Conservation (phyloP, 2,888 invertebrate species). For the Pollenia angustigena region DNA sequence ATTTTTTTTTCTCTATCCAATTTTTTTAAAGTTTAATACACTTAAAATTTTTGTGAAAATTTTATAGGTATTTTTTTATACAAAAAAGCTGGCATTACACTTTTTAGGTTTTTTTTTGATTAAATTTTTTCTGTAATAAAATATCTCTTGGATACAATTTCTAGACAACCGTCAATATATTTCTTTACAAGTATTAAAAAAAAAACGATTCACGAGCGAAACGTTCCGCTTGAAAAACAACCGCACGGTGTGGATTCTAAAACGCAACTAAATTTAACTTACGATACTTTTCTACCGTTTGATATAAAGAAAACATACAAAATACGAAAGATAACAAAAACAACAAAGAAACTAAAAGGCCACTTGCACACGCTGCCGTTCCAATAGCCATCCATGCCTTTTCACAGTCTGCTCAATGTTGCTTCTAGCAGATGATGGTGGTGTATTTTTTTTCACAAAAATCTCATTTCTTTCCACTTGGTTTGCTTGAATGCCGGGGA, state of each 20-base stretch:
- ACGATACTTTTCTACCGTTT: constrained; percentile 53
- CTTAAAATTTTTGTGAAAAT: not conserved
- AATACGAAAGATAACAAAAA: not conserved
- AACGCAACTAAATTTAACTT: constrained; percentile 74
- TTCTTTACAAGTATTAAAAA: not conserved
- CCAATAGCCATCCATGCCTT: constrained; percentile 13
- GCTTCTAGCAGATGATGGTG: constrained; percentile 27
- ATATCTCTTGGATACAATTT: constrained; percentile 66
- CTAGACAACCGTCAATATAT: constrained; percentile 47
- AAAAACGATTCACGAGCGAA: constrained; percentile 28
- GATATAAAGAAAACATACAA: constrained; percentile 33
- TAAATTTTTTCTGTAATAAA: constrained; percentile 36
- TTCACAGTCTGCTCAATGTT: constrained; percentile 20
- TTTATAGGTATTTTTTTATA: not conserved
- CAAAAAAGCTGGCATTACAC: constrained; percentile 15
- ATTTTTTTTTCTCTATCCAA: constrained; percentile 1
- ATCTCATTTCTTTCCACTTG: constrained; percentile 54
- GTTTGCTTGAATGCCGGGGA: constrained; percentile 54
- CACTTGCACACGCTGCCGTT: constrained; percentile 69
- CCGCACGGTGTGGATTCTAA: constrained; percentile 76
- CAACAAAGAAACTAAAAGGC: constrained; percentile 52
- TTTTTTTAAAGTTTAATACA: constrained; percentile 12
- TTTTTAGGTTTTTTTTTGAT: constrained; percentile 12
- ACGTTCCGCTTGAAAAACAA: constrained; percentile 69
- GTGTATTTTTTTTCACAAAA: constrained; percentile 28